phyloP scores from a whole-genome alignment of 1,140 invertebrate species.

The Psix sp. region DNA sequence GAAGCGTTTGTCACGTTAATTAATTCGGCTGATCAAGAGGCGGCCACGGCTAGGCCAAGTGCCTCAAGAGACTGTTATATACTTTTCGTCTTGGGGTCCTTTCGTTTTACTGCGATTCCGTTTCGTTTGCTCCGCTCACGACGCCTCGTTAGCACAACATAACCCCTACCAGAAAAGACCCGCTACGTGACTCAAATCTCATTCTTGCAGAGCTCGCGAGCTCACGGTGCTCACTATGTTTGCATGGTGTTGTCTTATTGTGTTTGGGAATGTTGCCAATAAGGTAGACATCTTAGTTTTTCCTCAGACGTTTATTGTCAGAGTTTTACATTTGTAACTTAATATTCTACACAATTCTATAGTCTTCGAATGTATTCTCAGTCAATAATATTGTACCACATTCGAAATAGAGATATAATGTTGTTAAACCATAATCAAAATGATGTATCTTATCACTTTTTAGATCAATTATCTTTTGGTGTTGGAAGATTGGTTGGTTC shows the following conservation, averaged over 20 bases:
- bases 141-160: constrained; percentile 70
- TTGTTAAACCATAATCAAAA: too few relatives aligned
- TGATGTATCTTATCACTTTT: constrained; percentile 1
- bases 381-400: too few relatives aligned
- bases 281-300: constrained; percentile 42
- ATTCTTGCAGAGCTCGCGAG: constrained; percentile 60
- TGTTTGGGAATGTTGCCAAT: constrained; percentile 57
- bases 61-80: constrained; percentile 54
- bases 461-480: constrained; percentile 74
- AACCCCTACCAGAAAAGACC: constrained; percentile 64
- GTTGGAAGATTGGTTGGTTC: constrained; percentile 74
- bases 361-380: too few relatives aligned
- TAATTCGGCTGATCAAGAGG: constrained; percentile 60
- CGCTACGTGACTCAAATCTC: constrained; percentile 75
- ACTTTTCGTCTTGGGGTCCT: constrained; percentile 44
- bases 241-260: constrained; percentile 52
- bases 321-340: too few relatives aligned
- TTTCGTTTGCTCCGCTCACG: constrained; percentile 62
- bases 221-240: constrained; percentile 61
- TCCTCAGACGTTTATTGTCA: not conserved
- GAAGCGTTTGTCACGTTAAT: constrained; percentile 57
- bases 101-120: constrained; percentile 60
- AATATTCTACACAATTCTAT: too few relatives aligned
- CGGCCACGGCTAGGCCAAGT: constrained; percentile 49
- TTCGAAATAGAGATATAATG: too few relatives aligned